Percentiles rank a stretch among this genome's conserved stretches.
phyloP scores from a whole-genome alignment of 2,797 vertebrate species.

The Melanogrammus aeglefinus region DNA sequence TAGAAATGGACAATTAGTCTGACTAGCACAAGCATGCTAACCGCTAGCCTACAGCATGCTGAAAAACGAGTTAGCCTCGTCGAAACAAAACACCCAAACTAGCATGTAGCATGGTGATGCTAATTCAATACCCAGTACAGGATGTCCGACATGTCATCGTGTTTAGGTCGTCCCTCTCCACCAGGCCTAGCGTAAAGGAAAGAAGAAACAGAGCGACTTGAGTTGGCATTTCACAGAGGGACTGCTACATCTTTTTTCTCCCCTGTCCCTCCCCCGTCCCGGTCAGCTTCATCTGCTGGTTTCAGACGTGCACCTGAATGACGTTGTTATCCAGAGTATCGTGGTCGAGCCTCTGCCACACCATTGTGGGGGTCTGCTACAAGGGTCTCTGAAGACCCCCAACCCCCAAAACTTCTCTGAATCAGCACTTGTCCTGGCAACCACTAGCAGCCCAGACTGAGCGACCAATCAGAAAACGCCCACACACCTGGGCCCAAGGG shows the following conservation, averaged over 20 bases:
- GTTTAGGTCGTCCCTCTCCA: constrained; percentile 41
- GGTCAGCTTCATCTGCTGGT: constrained; percentile 26
- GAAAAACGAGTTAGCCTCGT: constrained; percentile 43
- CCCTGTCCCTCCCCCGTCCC: neutral
- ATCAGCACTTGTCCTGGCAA: neutral
- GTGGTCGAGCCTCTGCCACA: neutral
- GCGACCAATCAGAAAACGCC: neutral
- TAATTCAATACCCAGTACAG: constrained; percentile 19
- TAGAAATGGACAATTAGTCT: constrained; percentile 42
- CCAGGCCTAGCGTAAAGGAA: constrained; percentile 13
- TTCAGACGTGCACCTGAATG: constrained; percentile 24
- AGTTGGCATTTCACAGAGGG: constrained; percentile 33
- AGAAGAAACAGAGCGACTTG: constrained; percentile 3
- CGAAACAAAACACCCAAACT: constrained; percentile 25
- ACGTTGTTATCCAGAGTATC: constrained; percentile 4
- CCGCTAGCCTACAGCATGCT: constrained; percentile 56
- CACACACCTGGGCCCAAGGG: neutral
- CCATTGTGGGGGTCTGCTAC: constrained; percentile 18
- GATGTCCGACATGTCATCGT: constrained; percentile 34
- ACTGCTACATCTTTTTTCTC: constrained; percentile 15
- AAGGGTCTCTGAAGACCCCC: constrained; percentile 20
- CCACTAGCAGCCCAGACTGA: neutral
- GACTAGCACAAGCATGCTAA: constrained; percentile 55
- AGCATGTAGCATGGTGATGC: constrained; percentile 32
- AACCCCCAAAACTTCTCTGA: neutral